A percentile compares a stretch with the other conserved stretches of the same genome.
phyloP scores from a whole-genome alignment of 2,113 vertebrate species.

The Noturus placidus region DNA sequence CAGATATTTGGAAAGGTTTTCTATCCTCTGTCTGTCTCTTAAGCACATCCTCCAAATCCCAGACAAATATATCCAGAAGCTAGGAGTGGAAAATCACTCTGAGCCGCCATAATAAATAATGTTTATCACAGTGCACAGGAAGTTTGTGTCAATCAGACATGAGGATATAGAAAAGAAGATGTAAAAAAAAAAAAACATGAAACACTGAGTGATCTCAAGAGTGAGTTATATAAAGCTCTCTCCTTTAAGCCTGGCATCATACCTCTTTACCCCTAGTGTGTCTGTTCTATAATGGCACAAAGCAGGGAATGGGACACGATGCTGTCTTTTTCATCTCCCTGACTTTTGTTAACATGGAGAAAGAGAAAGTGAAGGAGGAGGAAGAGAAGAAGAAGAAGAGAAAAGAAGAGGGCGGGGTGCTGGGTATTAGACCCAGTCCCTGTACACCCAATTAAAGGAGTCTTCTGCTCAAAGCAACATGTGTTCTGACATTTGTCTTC shows the following conservation, averaged over 20 bases:
- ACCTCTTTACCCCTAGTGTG: conserved; percentile 77
- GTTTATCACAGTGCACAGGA: conserved; percentile 73
- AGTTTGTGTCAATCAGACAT: conserved; percentile 74
- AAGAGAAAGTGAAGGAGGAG: conserved; percentile 61
- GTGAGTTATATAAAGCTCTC: conserved; percentile 79
- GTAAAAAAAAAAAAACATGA: conserved; percentile 74
- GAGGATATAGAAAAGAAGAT: conserved; percentile 65
- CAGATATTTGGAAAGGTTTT: conserved; percentile 66
- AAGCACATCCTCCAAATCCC: conserved; percentile 76
- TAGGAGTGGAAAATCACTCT: conserved; percentile 69
- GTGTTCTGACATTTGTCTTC: conserved; percentile 82
- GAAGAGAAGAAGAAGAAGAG: conserved; percentile 64
- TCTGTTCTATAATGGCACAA: conserved; percentile 79
- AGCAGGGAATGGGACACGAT: conserved; percentile 70
- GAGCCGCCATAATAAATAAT: conserved; percentile 74
- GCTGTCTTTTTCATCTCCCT: conserved; percentile 78
- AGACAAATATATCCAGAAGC: conserved; percentile 79
- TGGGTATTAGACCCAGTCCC: conserved; percentile 77
- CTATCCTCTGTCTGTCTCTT: conserved; percentile 68
- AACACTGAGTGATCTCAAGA: conserved; percentile 71
- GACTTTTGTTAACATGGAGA: conserved; percentile 78
- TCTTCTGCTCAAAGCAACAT: conserved; percentile 78
- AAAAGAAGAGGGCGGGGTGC: conserved; percentile 56
- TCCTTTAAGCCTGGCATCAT: conserved; percentile 75
- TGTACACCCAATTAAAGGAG: conserved; percentile 82